These are phyloP conservation scores for Hyppa rectilinea DNA, from an alignment of 2,888 invertebrate genomes.

Conservation along the genomic window DNA sequence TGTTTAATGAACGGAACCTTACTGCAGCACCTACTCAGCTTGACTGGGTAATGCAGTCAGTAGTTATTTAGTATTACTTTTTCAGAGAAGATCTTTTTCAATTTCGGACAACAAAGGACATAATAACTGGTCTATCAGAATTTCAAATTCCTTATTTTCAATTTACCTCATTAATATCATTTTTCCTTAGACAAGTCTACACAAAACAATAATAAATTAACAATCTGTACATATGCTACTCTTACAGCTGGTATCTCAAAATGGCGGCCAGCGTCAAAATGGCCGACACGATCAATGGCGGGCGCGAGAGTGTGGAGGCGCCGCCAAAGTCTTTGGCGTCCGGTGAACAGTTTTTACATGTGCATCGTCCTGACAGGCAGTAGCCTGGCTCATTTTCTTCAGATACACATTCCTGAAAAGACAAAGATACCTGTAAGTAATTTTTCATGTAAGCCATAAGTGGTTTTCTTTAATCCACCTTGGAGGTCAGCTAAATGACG, in stretches of 20 bases:
- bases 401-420: slow-evolving; percentile 85
- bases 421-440: background rate
- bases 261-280: slow-evolving; percentile 75
- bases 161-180: slow-evolving; percentile 33
- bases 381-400: slow-evolving; percentile 87
- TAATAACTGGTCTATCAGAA: slow-evolving; percentile 3
- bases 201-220: slow-evolving; percentile 43
- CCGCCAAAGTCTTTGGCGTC: slow-evolving; percentile 84
- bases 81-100: background rate
- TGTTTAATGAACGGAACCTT: background rate
- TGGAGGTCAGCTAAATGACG: background rate
- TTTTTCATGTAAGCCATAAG: background rate
- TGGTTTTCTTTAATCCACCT: too few relatives aligned
- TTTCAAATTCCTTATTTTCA: background rate
- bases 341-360: slow-evolving; percentile 86
- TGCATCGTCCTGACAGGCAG: slow-evolving; percentile 85
- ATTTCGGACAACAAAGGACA: background rate
- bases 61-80: background rate
- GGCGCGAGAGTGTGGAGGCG: slow-evolving; percentile 74
- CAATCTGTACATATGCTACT: slow-evolving; percentile 19
- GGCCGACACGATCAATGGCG: slow-evolving; percentile 72
- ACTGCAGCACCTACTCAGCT: background rate
- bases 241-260: slow-evolving; percentile 76
- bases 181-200: slow-evolving; percentile 43
- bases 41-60: background rate